phyloP scores from a whole-genome alignment of 2,888 invertebrate species.

The Oasisia sp. region DNA sequence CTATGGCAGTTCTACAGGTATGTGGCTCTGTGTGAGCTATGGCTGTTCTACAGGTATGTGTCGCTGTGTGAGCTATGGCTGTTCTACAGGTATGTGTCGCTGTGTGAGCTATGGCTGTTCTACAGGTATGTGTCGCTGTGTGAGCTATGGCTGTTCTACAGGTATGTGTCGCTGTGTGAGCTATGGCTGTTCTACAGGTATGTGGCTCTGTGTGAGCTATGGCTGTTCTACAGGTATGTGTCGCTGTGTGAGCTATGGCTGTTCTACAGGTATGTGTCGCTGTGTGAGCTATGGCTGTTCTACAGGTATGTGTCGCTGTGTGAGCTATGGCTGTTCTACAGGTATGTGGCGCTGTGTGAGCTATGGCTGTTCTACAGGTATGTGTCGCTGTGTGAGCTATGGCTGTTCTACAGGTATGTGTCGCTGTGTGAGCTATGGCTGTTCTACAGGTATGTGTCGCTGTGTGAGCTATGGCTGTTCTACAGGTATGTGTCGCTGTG shows the following conservation, averaged over 20 bases:
- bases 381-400: slow-evolving; percentile 80
- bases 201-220: neutral
- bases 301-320: slow-evolving; percentile 78
- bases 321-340: too few relatives aligned
- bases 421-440: neutral
- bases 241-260: too few relatives aligned
- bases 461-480: slow-evolving; percentile 63
- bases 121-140: too few relatives aligned
- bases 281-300: neutral
- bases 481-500: slow-evolving; percentile 58
- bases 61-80: neutral
- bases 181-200: too few relatives aligned
- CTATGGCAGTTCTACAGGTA: slow-evolving; percentile 68
- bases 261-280: too few relatives aligned
- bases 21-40: slow-evolving; percentile 80
- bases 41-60: too few relatives aligned
- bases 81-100: slow-evolving; percentile 74
- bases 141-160: slow-evolving; percentile 36
- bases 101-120: too few relatives aligned
- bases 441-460: slow-evolving; percentile 74
- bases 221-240: slow-evolving; percentile 72
- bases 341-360: too few relatives aligned
- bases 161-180: slow-evolving; percentile 82
- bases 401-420: too few relatives aligned
- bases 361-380: slow-evolving; percentile 68